These are phyloP conservation scores for Stegana nigrithorax DNA, from an alignment of 2,888 invertebrate species.

Conservation along the genomic window DNA sequence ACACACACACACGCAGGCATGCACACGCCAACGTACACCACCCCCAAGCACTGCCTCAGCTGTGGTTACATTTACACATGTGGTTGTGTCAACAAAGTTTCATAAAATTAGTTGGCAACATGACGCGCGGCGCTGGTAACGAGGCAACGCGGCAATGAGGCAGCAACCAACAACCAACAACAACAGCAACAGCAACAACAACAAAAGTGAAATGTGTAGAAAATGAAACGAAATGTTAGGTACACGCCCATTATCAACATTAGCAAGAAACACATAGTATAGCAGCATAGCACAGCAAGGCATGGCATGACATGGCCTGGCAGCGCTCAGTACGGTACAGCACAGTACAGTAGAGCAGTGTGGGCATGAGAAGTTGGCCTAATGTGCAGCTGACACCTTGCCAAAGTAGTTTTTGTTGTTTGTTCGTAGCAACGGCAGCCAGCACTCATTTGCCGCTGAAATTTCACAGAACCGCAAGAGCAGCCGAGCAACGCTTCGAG, in stretches of 20 bases:
- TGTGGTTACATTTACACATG: slow-evolving; percentile 46
- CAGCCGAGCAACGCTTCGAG: no score
- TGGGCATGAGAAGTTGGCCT: slow-evolving; percentile 27
- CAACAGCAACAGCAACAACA: no score
- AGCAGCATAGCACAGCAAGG: no score
- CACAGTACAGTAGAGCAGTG: neutral
- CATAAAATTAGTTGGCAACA: slow-evolving; percentile 65
- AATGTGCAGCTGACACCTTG: slow-evolving; percentile 58
- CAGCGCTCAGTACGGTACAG: slow-evolving; percentile 5
- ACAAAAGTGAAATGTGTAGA: no score
- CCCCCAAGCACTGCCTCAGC: slow-evolving; percentile 19
- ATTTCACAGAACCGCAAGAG: slow-evolving; percentile 11
- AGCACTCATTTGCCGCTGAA: slow-evolving; percentile 3
- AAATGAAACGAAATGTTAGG: no score
- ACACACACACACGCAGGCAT: neutral
- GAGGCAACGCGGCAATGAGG: slow-evolving; percentile 36
- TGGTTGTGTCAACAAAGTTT: slow-evolving; percentile 64
- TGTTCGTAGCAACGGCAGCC: slow-evolving; percentile 33
- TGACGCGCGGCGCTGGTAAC: slow-evolving; percentile 56
- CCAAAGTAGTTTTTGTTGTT: slow-evolving; percentile 58
- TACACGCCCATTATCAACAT: slow-evolving; percentile 58
- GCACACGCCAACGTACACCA: slow-evolving; percentile 14
- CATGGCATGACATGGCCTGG: neutral
- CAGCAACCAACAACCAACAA: no score
- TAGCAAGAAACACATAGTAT: no score